Base-by-base conservation (phyloP, 1,140 invertebrate genomes). In the Oreohelix idahoensis region DNA sequence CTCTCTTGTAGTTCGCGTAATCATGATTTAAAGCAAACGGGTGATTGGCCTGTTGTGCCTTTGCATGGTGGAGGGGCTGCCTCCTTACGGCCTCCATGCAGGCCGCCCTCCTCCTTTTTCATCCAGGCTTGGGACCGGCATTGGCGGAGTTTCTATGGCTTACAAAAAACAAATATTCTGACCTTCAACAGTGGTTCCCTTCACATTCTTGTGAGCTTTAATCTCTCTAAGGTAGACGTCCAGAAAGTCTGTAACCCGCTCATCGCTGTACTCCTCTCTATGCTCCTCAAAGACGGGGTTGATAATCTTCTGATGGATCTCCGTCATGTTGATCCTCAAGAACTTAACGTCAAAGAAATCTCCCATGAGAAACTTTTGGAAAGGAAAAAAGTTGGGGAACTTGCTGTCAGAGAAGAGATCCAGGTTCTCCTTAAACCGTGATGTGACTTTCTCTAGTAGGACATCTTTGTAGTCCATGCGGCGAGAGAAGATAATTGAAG, bases 341-440 rank as follows among this genome's bases (percentile, higher is more conserved):
- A 83, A 85, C 73, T 85, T 85, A 51, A 82, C 82, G 74, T 85
- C 84, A 71, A 85, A 85, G 29, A 82, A 83, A 42, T 85, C 84
- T 2, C 84, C 84, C 39, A 85, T 85, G 0, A 85, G 78, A 38
- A 85, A 85, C 66, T 85, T 85, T 79, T 85, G 81, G 32, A 83
- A 85, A 15, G 84, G 84, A 39, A 85, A 85, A 49, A 85, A 85
- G 63, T 85, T 85, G 26, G 84, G 84, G 71, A 79, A 79, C 42
- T 82, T 82, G 23, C 51, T 77, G 51, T 85, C 84, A 42, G 81
- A 83, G 73, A 80, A 85, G 13, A 85, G 81, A 29, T 71, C 78
- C 70, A 85, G 73, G 81, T 85, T 85, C 29, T 85, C 84, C 29
- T 83, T 77, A 35, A 80, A 85, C 35, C 82, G 77, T 1, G 45